These are phyloP conservation scores for Phrynocephalus forsythii DNA, from an alignment of 2,797 vertebrate genomes.

Conservation along the genomic window DNA sequence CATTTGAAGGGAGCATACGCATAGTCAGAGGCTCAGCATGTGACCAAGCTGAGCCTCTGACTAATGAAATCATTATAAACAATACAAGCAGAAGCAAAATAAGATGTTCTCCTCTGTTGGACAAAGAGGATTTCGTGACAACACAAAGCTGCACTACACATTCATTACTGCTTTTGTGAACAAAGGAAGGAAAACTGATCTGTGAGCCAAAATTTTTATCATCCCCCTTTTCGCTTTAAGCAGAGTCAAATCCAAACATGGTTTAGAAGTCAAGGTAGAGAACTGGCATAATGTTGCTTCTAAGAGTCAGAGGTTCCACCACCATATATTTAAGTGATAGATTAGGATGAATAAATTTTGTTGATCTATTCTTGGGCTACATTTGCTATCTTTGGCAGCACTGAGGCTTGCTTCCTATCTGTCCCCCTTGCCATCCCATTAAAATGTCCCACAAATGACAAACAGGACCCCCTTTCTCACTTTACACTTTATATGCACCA, in stretches of 20 bases:
- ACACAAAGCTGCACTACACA: constrained; percentile 41
- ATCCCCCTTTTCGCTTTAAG: background rate
- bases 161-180: constrained; percentile 46
- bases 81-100: constrained; percentile 41
- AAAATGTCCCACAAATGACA: too few relatives aligned
- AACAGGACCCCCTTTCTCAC: too few relatives aligned
- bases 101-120: constrained; percentile 2
- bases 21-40: too few relatives aligned
- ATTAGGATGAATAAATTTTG: background rate
- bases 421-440: too few relatives aligned
- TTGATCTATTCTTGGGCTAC: too few relatives aligned
- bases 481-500: too few relatives aligned
- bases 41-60: constrained; percentile 46
- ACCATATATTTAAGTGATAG: background rate
- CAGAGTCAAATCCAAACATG: background rate
- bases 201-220: constrained; percentile 44
- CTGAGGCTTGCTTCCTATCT: too few relatives aligned
- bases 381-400: too few relatives aligned
- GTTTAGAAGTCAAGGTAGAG: background rate
- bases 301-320: background rate
- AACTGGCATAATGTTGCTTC: fast-evolving
- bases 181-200: constrained; percentile 34
- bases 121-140: constrained; percentile 55
- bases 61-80: constrained; percentile 58
- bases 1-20: constrained; percentile 17